Evolutionary conservation across 2,888 invertebrate species (phyloP), one percentile per base, ranked within the genome.

Genomic region (Slavum lentiscoides): DNA sequence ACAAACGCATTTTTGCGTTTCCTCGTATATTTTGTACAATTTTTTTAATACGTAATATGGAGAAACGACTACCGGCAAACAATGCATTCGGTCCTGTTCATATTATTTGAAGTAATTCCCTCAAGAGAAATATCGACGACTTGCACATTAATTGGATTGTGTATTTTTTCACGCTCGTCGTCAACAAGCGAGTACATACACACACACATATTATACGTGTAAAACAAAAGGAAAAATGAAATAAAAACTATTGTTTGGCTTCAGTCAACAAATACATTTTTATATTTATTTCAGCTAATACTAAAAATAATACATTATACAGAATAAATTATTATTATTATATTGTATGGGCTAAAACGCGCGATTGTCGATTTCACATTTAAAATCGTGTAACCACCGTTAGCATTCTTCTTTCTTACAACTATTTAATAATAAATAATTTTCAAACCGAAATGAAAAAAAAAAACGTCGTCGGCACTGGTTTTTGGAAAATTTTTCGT

Each of bases 251-350:
- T 58, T 59, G 58, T 75, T 59, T 59, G 58, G 75, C 70, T 62
- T 80, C 80, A 80, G 80, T 80, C 80, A 80, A 80, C 77, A 80
- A 70, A 64, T 80, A 80, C 53, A 70, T 72, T 15, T 80, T 72
- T 72, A 80, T 69, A 70, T 77, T 70, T 37, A 61, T 62, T 70
- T 80, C 72, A 80, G 68, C 80, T 80, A 80, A 55, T 43, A 39
- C 64, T 72, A 70, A 77, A 76, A 61, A 77, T 68, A 77, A 69
- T 43, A 43, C 7, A 43, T 77, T 39, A 64, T 64, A 80, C 72
- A 80, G 62, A 80, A 80, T 77, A 77, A 77, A 70, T 77, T 37
- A 30, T 30, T 30, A 30, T 30, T 30, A 30, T 30, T 30, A 80
- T 62, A 53, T 43, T 43, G 17, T 23, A 67, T 67, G 9, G 19